phyloP scores from a whole-genome alignment of 2,797 vertebrate species.

The Molossus alvarezi region DNA sequence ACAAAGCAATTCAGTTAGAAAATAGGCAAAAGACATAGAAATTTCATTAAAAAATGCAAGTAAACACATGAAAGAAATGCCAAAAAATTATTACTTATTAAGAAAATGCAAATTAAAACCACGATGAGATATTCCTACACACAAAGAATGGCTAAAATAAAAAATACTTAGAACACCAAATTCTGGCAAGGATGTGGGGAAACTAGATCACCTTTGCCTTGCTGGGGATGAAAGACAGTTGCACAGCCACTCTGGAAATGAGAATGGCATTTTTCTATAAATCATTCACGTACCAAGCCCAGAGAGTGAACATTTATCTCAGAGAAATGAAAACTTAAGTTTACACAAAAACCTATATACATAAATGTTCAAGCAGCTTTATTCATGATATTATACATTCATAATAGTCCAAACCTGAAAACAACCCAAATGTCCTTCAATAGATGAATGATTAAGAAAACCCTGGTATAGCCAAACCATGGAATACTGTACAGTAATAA shows the following conservation, averaged over 20 bases:
- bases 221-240: neutral
- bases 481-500: neutral
- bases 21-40: neutral
- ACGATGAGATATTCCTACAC: neutral
- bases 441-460: neutral
- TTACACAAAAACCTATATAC: neutral
- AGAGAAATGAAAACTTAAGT: conserved; percentile 29
- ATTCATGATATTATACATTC: neutral
- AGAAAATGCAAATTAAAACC: neutral
- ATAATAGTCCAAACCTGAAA: neutral
- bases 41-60: neutral
- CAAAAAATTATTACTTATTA: neutral
- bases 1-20: neutral
- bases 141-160: neutral
- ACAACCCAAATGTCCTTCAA: neutral
- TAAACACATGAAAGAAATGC: neutral
- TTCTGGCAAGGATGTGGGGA: neutral
- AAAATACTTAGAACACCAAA: neutral
- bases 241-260: neutral
- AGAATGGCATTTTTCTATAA: neutral
- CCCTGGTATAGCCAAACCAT: neutral
- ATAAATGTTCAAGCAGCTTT: neutral
- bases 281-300: neutral
- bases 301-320: neutral
- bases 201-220: neutral